A percentile compares a stretch with the other conserved stretches of the same genome.
Conservation (phyloP, 1,140 invertebrate species). For the Apis mellifera region Amel_HAv3.1 CM009933.2:7439501-7440000, state of each 20-base stretch:
- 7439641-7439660: constrained; percentile 66
- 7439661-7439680: constrained; percentile 78
- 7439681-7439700: constrained; percentile 68
- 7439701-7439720: constrained; percentile 71
- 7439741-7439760: constrained; percentile 42
- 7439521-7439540: constrained; percentile 75
- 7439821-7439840: constrained; percentile 6
- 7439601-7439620: constrained; percentile 65
- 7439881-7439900: constrained; percentile 11
- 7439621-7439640: constrained; percentile 42
- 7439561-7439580: constrained; percentile 51
- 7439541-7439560: constrained; percentile 49
- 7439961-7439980: too few species aligned
- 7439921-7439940: background rate
- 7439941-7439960: too few species aligned
- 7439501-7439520: constrained; percentile 62
- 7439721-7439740: constrained; percentile 8
- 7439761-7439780: constrained; percentile 40
- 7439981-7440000: too few species aligned
- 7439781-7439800: constrained; percentile 7
- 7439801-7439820: background rate
- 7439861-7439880: background rate
- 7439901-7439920: background rate
- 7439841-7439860: background rate
- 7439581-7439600: constrained; percentile 46